These are phyloP conservation scores for Delia radicum DNA, from an alignment of 1,140 invertebrate species.

Conservation along the genomic window DNA sequence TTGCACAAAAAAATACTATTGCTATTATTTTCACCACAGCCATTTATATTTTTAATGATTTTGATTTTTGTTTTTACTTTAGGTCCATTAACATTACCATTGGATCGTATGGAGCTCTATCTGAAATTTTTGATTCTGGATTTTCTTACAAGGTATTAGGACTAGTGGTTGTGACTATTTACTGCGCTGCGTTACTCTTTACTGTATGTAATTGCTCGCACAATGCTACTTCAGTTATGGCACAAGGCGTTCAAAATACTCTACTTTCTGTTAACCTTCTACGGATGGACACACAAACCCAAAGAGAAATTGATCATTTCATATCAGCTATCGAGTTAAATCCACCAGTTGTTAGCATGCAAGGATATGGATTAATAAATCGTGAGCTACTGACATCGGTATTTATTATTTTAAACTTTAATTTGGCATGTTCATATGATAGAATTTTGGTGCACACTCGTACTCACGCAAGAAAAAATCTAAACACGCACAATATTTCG, in stretches of 20 bases:
- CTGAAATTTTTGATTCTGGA: slow-evolving; percentile 64
- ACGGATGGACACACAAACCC: slow-evolving; percentile 58
- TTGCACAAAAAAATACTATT: no score
- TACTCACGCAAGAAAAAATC: no score
- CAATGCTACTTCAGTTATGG: slow-evolving; percentile 60
- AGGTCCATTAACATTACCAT: slow-evolving; percentile 60
- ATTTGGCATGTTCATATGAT: no score
- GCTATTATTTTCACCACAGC: no score
- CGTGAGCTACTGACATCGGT: slow-evolving; percentile 62
- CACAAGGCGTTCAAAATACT: slow-evolving; percentile 60
- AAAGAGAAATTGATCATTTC: slow-evolving; percentile 64
- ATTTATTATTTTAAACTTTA: slow-evolving; percentile 17
- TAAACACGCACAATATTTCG: no score
- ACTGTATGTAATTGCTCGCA: slow-evolving; percentile 65
- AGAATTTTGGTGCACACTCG: no score
- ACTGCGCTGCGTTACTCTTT: slow-evolving; percentile 61
- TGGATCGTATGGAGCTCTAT: slow-evolving; percentile 62
- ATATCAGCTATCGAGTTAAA: slow-evolving; percentile 65
- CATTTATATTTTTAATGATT: no score
- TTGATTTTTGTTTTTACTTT: slow-evolving; percentile 23
- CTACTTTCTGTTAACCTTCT: slow-evolving; percentile 60
- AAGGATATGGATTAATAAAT: slow-evolving; percentile 63
- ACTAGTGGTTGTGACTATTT: slow-evolving; percentile 60
- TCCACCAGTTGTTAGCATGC: slow-evolving; percentile 62
- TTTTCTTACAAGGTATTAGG: slow-evolving; percentile 65